Base-by-base conservation (phyloP, 2,113 vertebrate genomes). In the Rhinopithecus roxellana region DNA sequence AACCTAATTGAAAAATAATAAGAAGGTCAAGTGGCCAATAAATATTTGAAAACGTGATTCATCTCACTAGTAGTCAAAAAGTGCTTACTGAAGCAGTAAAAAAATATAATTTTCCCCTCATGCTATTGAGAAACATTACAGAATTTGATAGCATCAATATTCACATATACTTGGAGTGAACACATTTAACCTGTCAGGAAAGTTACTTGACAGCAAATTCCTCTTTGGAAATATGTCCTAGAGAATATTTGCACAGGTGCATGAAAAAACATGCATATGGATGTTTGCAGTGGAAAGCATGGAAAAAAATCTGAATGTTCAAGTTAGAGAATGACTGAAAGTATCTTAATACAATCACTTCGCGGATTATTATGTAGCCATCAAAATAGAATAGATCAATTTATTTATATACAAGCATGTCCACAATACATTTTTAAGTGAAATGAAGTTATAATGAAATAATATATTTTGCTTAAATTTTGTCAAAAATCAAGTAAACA, bases 31-130 rank as follows among this genome's bases (percentile, higher is more conserved):
- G 79, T 75, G 32, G n/a, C 35, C 55, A 74, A 86, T 80, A 57
- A 86, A 81, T 90, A 48, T 80, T 90, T 90, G 57, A 81, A 96
- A 86, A 55, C 80, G 32, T 64, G 45, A 64, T 74, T 43, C 81
- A 64, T 14, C 32, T 96, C 25, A 67, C 45, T 74, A 64, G 7
- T 81, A 86, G 75, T 90, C 23, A 75, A 84, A n/a, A 64, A 81
- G 23, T 90, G 61, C 2, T 2, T 16, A 72, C n/a, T 86, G 40
- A 90, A 86, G 7, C 38, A 90, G 45, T 81, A 64, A 85, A 80
- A 23, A 90, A 67, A 75, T 67, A 74, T 18, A 86, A 79, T 52
- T 90, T 78, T 90, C 90, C 32, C 52, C 25, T 10, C 12, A 74
- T 64, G 2, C 52, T 35, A 75, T 67, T 80, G 23, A 48, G 94